Conservation (phyloP, 2,797 vertebrate genomes). For the Myripristis murdjan region DNA sequence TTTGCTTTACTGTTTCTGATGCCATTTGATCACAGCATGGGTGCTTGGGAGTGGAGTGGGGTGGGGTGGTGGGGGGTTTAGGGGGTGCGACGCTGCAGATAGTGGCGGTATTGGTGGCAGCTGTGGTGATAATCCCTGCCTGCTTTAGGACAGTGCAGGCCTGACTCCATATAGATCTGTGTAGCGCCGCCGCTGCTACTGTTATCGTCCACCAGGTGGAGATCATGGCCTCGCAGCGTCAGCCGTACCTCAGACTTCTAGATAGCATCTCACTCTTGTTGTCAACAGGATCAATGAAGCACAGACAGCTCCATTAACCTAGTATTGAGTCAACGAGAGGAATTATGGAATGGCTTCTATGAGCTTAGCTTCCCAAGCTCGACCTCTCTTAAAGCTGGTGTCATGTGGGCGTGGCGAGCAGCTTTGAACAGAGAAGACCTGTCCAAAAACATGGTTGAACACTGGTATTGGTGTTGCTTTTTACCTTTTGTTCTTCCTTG, state of each 20-base stretch:
- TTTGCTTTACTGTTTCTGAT: conserved; percentile 11
- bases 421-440: too few species aligned
- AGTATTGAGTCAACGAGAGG: conserved; percentile 35
- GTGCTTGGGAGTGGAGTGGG: neutral
- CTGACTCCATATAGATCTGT: neutral
- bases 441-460: too few species aligned
- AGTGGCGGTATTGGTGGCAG: conserved; percentile 21
- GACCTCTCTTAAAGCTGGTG: conserved; percentile 30
- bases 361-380: conserved; percentile 42
- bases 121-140: conserved; percentile 28
- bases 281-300: conserved; percentile 34
- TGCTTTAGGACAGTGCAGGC: conserved; percentile 16
- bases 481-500: too few species aligned
- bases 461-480: too few species aligned
- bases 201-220: conserved; percentile 18
- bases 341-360: conserved; percentile 39
- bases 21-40: conserved; percentile 29
- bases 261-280: conserved; percentile 32
- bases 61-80: conserved; percentile 18
- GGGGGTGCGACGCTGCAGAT: conserved; percentile 5
- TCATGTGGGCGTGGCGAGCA: neutral
- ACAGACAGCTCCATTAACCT: conserved; percentile 41
- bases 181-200: neutral
- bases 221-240: conserved; percentile 24
- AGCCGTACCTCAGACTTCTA: conserved; percentile 26